Conservation (phyloP, 2,888 invertebrate species). For the Eilema sororculum region DNA sequence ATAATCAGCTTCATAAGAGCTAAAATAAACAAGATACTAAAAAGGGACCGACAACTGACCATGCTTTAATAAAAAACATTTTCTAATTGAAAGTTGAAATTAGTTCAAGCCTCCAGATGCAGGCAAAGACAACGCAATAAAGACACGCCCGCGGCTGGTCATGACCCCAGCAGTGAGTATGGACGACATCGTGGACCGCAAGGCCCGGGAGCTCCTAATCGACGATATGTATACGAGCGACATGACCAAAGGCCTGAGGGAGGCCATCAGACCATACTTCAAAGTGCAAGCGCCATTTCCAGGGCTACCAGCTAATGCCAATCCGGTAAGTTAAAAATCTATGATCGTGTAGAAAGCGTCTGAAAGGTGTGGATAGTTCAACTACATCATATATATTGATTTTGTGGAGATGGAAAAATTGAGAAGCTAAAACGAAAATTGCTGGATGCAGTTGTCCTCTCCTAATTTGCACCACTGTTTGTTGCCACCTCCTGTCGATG, state of each 20-base stretch:
- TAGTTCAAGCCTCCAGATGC: constrained; percentile 52
- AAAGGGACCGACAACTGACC: no score
- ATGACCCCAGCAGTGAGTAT: constrained; percentile 70
- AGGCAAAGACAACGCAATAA: constrained; percentile 51
- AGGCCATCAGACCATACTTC: constrained; percentile 33
- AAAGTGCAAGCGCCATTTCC: constrained; percentile 52
- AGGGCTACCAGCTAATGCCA: constrained; percentile 42
- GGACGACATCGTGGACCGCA: constrained; percentile 62
- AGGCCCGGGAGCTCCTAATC: constrained; percentile 52
- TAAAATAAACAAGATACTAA: no score
- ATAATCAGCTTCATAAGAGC: no score
- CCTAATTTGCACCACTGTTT: no score
- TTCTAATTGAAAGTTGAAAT: neutral
- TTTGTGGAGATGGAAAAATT: neutral
- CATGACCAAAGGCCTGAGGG: constrained; percentile 36
- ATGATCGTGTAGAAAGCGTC: neutral
- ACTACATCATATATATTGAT: neutral
- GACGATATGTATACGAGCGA: constrained; percentile 64
- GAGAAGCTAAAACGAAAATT: neutral
- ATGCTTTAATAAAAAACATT: neutral
- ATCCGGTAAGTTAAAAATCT: constrained; percentile 41
- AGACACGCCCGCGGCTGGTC: constrained; percentile 65
- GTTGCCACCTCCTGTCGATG: no score
- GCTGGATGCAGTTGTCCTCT: neutral
- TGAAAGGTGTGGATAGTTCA: neutral